phyloP scores from a whole-genome alignment of 2,888 invertebrate genomes.

The Seladonia tumulorum region DNA sequence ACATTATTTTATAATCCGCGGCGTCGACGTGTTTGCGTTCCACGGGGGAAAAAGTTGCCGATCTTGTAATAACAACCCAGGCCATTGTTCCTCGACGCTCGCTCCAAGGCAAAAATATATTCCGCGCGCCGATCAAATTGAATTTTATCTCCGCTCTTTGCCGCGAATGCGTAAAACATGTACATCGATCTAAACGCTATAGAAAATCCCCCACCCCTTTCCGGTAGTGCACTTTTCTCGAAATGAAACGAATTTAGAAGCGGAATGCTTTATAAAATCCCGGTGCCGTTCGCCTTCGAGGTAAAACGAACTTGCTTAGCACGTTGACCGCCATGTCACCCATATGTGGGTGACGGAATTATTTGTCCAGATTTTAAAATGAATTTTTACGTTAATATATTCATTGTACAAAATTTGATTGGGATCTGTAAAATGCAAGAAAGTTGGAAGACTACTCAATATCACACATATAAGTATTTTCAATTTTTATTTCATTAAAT shows the following conservation, averaged over 20 bases:
- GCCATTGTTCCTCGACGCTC: slow-evolving; percentile 14
- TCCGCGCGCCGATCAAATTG: neutral
- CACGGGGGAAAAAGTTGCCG: slow-evolving; percentile 66
- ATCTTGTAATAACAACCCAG: slow-evolving; percentile 66
- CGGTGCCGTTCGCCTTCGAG: neutral
- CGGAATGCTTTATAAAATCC: neutral
- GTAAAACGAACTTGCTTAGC: neutral
- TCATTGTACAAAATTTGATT: too few species aligned
- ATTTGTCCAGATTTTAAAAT: too few species aligned
- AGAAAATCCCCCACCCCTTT: neutral
- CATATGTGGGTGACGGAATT: too few species aligned
- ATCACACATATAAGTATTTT: too few species aligned
- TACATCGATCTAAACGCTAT: neutral
- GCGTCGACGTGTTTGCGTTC: slow-evolving; percentile 63
- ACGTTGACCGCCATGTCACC: too few species aligned
- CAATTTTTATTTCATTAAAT: too few species aligned
- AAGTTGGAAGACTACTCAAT: too few species aligned
- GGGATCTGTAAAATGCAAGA: too few species aligned
- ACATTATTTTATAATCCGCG: slow-evolving; percentile 53
- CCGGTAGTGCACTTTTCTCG: too few species aligned
- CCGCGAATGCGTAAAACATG: neutral
- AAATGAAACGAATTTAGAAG: neutral
- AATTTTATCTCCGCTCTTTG: neutral
- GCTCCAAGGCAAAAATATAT: neutral
- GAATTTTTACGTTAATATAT: too few species aligned